A percentile compares a stretch with the other conserved stretches of the same genome.
Conservation (phyloP, 2,113 vertebrate species). For the Varanus komodoensis region DNA sequence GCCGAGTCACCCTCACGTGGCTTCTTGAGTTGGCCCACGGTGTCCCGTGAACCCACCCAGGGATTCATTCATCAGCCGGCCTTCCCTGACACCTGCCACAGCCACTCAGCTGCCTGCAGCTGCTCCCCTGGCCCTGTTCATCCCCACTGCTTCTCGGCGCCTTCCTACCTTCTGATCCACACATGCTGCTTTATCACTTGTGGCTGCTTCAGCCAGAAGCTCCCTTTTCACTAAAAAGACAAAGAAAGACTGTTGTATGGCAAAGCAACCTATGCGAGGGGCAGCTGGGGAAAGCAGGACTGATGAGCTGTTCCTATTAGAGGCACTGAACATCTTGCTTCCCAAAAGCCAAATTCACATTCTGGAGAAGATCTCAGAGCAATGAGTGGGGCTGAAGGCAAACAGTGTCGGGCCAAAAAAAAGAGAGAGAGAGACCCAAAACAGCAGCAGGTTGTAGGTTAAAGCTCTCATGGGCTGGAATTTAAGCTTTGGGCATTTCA, state of each 20-base stretch:
- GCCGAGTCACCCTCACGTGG: no score
- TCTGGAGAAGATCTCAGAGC: no score
- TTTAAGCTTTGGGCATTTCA: no score
- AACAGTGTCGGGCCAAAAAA: no score
- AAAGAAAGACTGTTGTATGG: rapidly evolving
- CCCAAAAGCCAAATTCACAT: no score
- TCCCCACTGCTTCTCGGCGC: rapidly evolving
- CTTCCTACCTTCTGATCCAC: constrained; percentile 33
- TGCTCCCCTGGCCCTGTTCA: neutral
- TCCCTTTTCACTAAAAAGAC: constrained; percentile 84
- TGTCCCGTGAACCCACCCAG: neutral
- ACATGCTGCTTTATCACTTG: constrained; percentile 50
- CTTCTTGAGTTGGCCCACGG: no score
- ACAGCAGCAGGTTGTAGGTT: no score
- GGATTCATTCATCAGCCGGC: no score
- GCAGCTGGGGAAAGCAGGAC: neutral
- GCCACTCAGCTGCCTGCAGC: neutral
- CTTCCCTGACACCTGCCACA: neutral
- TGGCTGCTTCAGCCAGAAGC: constrained; percentile 83
- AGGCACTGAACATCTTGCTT: neutral
- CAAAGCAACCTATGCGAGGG: neutral
- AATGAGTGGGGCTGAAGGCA: no score
- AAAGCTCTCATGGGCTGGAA: no score
- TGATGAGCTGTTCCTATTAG: neutral
- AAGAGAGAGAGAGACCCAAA: no score